Percentiles rank a stretch among this genome's conserved stretches.
phyloP scores from a whole-genome alignment of 2,797 vertebrate genomes.

The Choloepus didactylus region DNA sequence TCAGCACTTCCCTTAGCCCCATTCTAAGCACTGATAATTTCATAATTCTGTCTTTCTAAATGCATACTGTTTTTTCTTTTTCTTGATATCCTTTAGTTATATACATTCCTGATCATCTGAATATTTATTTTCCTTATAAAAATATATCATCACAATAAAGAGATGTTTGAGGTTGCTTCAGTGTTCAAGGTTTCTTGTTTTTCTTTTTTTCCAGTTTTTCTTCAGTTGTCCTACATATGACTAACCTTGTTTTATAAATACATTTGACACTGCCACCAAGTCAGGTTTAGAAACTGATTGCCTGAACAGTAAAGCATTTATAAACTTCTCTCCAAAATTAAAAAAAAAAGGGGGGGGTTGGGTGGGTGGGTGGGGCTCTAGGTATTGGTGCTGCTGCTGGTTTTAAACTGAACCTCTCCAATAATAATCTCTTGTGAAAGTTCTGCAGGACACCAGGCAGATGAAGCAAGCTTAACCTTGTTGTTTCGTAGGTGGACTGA shows the following conservation, averaged over 20 bases:
- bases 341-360: background rate
- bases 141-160: constrained; percentile 84
- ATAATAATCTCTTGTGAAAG: constrained; percentile 79
- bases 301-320: constrained; percentile 81
- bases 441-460: constrained; percentile 83
- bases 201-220: constrained; percentile 82
- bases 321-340: constrained; percentile 75
- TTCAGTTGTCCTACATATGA: constrained; percentile 83
- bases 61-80: constrained; percentile 78
- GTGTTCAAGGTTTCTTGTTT: constrained; percentile 84
- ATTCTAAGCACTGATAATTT: constrained; percentile 80
- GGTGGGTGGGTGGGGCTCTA: background rate
- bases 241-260: constrained; percentile 84
- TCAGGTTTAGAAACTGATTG: constrained; percentile 82
- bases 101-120: constrained; percentile 80
- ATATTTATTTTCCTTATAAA: constrained; percentile 80
- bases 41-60: constrained; percentile 69
- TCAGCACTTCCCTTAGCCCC: constrained; percentile 80
- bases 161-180: constrained; percentile 86
- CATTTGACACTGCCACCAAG: constrained; percentile 80
- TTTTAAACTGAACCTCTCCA: constrained; percentile 81
- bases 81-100: constrained; percentile 71
- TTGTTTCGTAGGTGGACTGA: constrained; percentile 76
- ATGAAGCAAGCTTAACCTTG: constrained; percentile 83
- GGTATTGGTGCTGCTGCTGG: constrained; percentile 79